Evolutionary conservation across 2,797 vertebrate species (phyloP).

Genomic region (Dromococcyx pavoninus): DNA sequence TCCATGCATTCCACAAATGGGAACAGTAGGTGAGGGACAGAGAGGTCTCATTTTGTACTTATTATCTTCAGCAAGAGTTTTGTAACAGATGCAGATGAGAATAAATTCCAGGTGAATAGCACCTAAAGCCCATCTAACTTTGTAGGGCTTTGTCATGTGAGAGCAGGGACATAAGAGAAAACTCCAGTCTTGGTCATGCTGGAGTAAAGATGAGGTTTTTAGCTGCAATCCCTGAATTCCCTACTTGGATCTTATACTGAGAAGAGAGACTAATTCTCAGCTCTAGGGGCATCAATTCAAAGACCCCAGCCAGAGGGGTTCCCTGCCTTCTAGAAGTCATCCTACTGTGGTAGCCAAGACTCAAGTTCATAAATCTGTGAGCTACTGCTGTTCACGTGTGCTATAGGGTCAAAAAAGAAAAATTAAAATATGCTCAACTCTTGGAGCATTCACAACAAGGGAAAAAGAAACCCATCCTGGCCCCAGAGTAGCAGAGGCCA

Average conservation of each 20-base stretch:
- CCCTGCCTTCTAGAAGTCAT: neutral
- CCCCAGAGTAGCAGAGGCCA: neutral
- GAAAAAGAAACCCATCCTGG: neutral
- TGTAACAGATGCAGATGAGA: neutral
- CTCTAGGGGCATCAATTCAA: neutral
- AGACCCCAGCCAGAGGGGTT: neutral
- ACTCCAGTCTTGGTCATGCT: neutral
- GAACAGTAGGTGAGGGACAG: neutral
- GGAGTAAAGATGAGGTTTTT: neutral
- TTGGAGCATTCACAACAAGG: neutral
- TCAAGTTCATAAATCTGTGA: neutral
- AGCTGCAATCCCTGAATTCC: neutral
- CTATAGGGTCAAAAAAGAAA: neutral
- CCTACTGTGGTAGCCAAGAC: neutral
- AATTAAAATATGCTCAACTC: neutral
- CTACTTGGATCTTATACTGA: neutral
- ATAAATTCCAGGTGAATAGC: neutral
- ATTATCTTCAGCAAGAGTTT: neutral
- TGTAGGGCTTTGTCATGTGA: neutral
- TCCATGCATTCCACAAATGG: neutral
- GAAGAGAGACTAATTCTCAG: neutral
- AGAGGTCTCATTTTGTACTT: neutral
- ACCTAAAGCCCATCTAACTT: neutral
- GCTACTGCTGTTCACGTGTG: neutral
- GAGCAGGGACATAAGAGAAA: neutral